phyloP scores from a whole-genome alignment of 2,113 vertebrate genomes.

The Sus scrofa region DNA sequence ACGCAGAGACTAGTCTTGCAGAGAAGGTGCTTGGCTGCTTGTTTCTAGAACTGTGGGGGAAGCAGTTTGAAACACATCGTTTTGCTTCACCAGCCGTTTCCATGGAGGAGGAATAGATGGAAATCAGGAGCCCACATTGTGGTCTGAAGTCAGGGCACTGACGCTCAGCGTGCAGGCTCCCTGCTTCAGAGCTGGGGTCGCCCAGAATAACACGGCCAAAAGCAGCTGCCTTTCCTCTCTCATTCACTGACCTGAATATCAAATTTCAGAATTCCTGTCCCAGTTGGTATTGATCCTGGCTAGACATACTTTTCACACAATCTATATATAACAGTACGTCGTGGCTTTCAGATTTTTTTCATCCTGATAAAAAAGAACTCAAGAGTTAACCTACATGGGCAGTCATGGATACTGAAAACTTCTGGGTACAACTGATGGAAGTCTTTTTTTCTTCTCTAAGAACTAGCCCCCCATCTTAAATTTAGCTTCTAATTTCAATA shows the following conservation, averaged over 20 bases:
- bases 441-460: neutral
- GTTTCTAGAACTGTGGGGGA: neutral
- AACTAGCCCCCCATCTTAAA: neutral
- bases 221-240: neutral
- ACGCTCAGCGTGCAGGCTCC: neutral
- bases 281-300: neutral
- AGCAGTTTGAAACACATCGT: neutral
- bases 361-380: neutral
- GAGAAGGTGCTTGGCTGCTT: neutral
- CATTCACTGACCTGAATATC: slow-evolving; percentile 10
- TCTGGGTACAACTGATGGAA: neutral
- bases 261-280: slow-evolving; percentile 26
- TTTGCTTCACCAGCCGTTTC: slow-evolving; percentile 41
- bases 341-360: neutral
- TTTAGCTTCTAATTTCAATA: neutral
- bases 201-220: neutral
- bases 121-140: neutral
- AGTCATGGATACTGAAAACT: neutral
- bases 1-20: neutral
- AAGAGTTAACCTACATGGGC: neutral
- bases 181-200: fast-evolving
- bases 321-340: neutral
- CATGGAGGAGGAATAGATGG: slow-evolving; percentile 24
- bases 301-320: neutral
- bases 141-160: neutral